These are phyloP conservation scores for Labeo catla DNA, from an alignment of 2,113 vertebrate species.

Conservation along the genomic window DNA sequence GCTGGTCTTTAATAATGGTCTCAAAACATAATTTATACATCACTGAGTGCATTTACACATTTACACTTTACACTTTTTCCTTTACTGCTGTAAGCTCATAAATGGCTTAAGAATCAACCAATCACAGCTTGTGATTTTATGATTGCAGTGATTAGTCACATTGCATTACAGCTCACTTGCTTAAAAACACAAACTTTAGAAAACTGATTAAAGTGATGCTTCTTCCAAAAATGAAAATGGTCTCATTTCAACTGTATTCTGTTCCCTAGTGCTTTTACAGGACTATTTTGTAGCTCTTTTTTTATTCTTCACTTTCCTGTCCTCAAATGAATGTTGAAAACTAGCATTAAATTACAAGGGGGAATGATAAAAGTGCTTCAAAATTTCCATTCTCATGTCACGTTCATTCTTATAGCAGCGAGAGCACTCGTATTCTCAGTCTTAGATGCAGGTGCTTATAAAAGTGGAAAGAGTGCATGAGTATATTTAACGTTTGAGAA, in stretches of 20 bases:
- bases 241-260: neutral
- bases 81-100: no score
- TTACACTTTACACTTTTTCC: no score
- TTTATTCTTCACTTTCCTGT: neutral
- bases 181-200: neutral
- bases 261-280: neutral
- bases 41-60: no score
- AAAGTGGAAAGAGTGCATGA: neutral
- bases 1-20: neutral
- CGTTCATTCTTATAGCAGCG: neutral
- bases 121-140: neutral
- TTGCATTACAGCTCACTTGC: neutral
- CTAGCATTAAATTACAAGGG: neutral
- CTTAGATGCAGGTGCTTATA: neutral
- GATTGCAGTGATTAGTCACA: neutral
- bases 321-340: neutral
- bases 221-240: neutral
- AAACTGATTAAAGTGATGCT: neutral
- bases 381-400: neutral
- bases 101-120: no score
- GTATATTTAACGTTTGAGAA: neutral
- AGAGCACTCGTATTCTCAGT: neutral
- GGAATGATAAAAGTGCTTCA: neutral
- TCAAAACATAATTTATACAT: no score
- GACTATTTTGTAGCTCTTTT: neutral